Conservation (phyloP, 2,888 invertebrate species). For the Cryptocheilus praepositus region DNA sequence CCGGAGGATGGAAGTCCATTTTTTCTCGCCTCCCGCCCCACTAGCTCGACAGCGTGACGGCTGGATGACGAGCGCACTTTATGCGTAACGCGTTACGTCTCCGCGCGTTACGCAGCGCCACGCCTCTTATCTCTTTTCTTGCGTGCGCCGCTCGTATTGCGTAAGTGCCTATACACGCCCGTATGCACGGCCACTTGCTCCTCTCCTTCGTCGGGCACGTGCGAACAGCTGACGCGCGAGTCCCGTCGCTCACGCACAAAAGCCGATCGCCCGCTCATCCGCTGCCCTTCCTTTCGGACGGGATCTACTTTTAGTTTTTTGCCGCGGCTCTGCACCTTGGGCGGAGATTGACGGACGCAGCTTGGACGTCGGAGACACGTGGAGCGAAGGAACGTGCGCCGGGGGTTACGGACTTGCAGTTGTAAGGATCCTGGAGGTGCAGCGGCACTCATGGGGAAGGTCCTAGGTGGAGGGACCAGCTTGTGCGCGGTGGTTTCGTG, state of each 20-base stretch:
- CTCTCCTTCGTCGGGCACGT: conserved; percentile 30
- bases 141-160: conserved; percentile 19
- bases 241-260: neutral
- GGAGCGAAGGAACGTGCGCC: no score
- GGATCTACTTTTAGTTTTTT: no score
- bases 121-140: conserved; percentile 12
- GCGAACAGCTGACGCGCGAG: conserved; percentile 30
- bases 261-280: conserved; percentile 1
- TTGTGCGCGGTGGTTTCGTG: no score
- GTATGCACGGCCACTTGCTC: conserved; percentile 16
- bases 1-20: neutral
- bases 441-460: no score
- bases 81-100: conserved; percentile 42
- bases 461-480: no score
- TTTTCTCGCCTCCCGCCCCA: neutral
- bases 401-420: no score
- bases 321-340: no score
- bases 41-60: conserved; percentile 10
- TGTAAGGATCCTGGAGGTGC: no score
- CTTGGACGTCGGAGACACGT: no score
- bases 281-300: no score
- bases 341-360: no score
- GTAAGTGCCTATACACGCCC: conserved; percentile 19
- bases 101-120: conserved; percentile 32
- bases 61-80: conserved; percentile 27